Base-by-base conservation (phyloP, 2,113 vertebrate genomes). In the Cyprinus carpio region DNA sequence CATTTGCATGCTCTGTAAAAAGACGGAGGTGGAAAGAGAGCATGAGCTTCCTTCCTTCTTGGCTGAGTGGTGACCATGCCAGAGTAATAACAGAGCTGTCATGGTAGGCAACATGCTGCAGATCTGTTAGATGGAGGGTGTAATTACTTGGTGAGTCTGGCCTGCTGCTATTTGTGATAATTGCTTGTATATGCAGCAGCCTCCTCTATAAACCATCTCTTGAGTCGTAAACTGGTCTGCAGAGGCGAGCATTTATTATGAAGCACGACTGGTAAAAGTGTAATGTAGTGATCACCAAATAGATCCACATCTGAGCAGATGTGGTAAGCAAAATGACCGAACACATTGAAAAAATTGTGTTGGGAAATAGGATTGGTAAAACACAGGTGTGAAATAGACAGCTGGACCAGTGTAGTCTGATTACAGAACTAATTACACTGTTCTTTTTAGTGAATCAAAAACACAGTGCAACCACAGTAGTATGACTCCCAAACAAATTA, bases 121-220 rank as follows among this genome's bases (percentile, higher is more conserved):
- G 79, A 81, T 67, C 62, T 67, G 79, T 7, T 81, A 81, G 79
- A 81, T 81, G 79, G 79, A 81, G 79, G 79, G 79, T 81, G 62
- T 67, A 81, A 81, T 67, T 81, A 81, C 79, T 67, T 27, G 56
- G 60, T 46, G 79, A 81, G 43, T 51, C 40, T 81, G 79, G 79
- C 79, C 79, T 81, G 79, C 79, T 67, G 60, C 79, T 81, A 81
- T 81, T 81, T 81, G 79, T 27, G 79, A 81, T 81, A 81, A 81
- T 81, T 81, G 62, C 62, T 81, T 67, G 62, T 81, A 31, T 67
- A 67, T 10, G 79, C 40, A 81, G 79, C 34, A 43, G 49, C 25
- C 25, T 67, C 64, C 64, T 81, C 76, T 25, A 60, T n/a, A 37
- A 79, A 62, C 51, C 76, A 16, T 3, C 40, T 60, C 58, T 81